Percentiles rank a stretch among this genome's conserved stretches.
phyloP scores from a whole-genome alignment of 2,888 invertebrate species.

The Crematogaster levior region DNA sequence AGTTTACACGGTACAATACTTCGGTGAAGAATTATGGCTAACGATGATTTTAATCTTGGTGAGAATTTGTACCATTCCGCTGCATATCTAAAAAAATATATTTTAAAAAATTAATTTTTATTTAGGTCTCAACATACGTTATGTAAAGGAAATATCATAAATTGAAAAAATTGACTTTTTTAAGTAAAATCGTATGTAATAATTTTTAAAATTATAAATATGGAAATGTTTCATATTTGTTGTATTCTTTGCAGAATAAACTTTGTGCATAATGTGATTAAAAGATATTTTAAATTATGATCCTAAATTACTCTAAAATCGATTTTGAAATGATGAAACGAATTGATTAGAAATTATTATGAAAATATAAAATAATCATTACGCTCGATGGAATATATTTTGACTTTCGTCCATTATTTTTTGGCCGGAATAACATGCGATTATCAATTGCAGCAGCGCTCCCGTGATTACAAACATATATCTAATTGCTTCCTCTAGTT shows the following conservation, averaged over 20 bases:
- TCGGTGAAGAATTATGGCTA: constrained; percentile 24
- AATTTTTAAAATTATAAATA: no score
- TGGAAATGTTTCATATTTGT: no score
- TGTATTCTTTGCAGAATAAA: neutral
- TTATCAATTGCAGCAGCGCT: constrained; percentile 4
- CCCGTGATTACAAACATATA: constrained; percentile 14
- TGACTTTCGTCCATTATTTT: constrained; percentile 42
- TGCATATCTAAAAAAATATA: constrained; percentile 30
- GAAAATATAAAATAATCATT: constrained; percentile 35
- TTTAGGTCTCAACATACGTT: neutral
- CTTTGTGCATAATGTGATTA: neutral
- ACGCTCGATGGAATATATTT: constrained; percentile 40
- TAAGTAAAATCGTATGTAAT: neutral
- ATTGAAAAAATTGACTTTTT: neutral
- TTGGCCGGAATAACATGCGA: constrained; percentile 33
- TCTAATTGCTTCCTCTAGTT: constrained; percentile 31
- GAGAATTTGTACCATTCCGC: constrained; percentile 43
- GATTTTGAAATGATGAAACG: neutral
- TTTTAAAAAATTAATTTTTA: constrained; percentile 7
- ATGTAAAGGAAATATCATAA: neutral
- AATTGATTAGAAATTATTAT: neutral
- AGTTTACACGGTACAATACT: constrained; percentile 3
- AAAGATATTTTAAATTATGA: neutral
- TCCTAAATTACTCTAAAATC: neutral
- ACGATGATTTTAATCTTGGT: constrained; percentile 21